These are phyloP conservation scores for Bagarius yarrelli DNA, from an alignment of 2,113 vertebrate genomes.

Conservation along the genomic window DNA sequence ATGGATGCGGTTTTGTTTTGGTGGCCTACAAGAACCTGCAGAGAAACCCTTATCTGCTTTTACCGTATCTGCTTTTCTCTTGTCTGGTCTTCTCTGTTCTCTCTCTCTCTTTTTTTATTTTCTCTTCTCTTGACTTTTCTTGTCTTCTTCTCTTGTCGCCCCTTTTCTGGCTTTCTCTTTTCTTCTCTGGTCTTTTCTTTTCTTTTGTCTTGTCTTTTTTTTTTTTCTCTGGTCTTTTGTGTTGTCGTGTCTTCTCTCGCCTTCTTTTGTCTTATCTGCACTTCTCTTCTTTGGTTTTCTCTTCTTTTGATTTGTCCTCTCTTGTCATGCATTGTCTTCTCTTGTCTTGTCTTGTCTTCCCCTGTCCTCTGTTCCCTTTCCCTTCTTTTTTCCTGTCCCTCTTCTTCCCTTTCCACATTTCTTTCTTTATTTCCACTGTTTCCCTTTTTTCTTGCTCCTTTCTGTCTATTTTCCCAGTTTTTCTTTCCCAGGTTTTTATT, in stretches of 20 bases:
- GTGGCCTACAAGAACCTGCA: no score
- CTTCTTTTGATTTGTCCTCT: no score
- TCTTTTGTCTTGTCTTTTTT: neutral
- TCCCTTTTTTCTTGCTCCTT: neutral
- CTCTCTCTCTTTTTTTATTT: neutral
- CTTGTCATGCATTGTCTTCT: no score
- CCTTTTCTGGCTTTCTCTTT: neutral
- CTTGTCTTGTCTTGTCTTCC: neutral
- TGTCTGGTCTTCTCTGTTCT: neutral
- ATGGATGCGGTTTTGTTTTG: no score
- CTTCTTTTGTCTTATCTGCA: no score
- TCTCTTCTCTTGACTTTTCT: no score
- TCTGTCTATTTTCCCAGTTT: neutral
- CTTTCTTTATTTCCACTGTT: conserved; percentile 29
- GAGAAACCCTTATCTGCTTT: conserved; percentile 2
- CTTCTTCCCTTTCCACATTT: conserved; percentile 41
- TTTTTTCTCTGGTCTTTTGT: conserved; percentile 1
- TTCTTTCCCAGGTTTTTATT: neutral
- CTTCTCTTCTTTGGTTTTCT: no score
- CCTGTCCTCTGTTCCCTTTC: neutral
- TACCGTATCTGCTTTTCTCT: neutral
- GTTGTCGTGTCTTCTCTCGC: no score
- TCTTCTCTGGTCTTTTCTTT: conserved; percentile 2
- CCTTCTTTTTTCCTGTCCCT: neutral
- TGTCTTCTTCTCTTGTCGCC: neutral